Conservation (phyloP, 2,888 invertebrate species). For the Anarsia innoxiella region DNA sequence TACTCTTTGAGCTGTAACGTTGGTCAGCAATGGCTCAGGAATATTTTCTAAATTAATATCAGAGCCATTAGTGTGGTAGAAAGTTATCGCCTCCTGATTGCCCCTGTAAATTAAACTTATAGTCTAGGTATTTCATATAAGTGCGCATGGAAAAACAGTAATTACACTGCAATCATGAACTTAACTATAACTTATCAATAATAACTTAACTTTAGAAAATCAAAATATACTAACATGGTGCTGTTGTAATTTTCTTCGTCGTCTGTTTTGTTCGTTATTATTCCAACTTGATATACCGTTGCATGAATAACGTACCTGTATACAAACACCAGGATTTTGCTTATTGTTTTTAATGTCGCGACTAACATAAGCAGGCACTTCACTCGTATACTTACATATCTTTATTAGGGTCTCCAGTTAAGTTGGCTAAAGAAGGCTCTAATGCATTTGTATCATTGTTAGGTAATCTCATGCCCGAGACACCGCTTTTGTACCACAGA, state of each 20-base stretch:
- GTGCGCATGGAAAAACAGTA: too few relatives aligned
- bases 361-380: too few relatives aligned
- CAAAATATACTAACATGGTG: conserved; percentile 23
- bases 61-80: conserved; percentile 50
- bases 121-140: too few relatives aligned
- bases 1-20: conserved; percentile 53
- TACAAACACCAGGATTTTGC: background rate
- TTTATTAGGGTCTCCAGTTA: conserved; percentile 3
- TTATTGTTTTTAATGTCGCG: too few relatives aligned
- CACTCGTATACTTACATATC: conserved; percentile 8
- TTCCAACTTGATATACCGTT: conserved; percentile 60
- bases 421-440: background rate
- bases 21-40: conserved; percentile 45
- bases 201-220: too few relatives aligned
- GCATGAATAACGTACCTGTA: conserved; percentile 53
- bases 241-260: conserved; percentile 28
- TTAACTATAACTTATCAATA: too few relatives aligned
- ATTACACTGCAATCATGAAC: too few relatives aligned
- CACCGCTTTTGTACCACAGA: too few relatives aligned
- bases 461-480: too few relatives aligned
- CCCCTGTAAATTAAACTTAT: too few relatives aligned
- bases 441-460: too few relatives aligned
- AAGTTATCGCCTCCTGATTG: conserved; percentile 50
- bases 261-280: conserved; percentile 52
- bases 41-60: conserved; percentile 43